Conservation (phyloP, 2,113 vertebrate genomes). For the Oncorhynchus nerka region DNA sequence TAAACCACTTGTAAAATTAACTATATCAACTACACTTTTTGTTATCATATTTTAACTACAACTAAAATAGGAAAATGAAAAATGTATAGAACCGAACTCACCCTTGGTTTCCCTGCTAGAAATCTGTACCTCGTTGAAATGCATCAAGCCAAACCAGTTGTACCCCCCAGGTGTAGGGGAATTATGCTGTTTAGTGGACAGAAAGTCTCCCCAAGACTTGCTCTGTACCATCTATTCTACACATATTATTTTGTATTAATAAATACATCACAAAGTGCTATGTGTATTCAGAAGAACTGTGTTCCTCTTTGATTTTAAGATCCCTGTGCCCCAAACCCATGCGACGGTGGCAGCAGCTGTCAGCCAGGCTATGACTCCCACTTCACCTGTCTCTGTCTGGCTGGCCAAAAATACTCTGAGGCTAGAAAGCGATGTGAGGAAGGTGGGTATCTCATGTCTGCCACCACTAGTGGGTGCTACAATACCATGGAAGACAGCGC, state of each 20-base stretch:
- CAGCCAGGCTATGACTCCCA: accelerated
- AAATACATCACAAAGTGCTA: background rate
- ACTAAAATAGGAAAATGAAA: too few relatives aligned
- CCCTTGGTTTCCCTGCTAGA: too few relatives aligned
- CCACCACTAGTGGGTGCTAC: background rate
- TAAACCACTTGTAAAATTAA: too few relatives aligned
- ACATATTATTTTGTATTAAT: too few relatives aligned
- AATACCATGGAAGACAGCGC: background rate
- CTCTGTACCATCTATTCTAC: background rate
- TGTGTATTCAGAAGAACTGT: background rate
- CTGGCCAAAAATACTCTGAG: conserved; percentile 40
- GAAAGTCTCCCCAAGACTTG: too few relatives aligned
- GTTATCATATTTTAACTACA: too few relatives aligned
- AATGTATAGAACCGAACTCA: too few relatives aligned
- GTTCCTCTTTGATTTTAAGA: conserved; percentile 21
- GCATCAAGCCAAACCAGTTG: too few relatives aligned
- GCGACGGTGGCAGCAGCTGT: conserved; percentile 49
- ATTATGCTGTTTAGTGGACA: too few relatives aligned
- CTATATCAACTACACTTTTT: too few relatives aligned
- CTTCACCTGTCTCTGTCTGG: conserved; percentile 50
- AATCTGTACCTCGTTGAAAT: too few relatives aligned
- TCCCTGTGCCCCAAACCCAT: conserved; percentile 33
- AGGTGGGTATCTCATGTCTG: conserved; percentile 18
- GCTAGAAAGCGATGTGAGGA: background rate
- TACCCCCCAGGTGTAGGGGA: too few relatives aligned